Conservation (phyloP, 2,113 vertebrate genomes). For the Phycodurus eques region DNA sequence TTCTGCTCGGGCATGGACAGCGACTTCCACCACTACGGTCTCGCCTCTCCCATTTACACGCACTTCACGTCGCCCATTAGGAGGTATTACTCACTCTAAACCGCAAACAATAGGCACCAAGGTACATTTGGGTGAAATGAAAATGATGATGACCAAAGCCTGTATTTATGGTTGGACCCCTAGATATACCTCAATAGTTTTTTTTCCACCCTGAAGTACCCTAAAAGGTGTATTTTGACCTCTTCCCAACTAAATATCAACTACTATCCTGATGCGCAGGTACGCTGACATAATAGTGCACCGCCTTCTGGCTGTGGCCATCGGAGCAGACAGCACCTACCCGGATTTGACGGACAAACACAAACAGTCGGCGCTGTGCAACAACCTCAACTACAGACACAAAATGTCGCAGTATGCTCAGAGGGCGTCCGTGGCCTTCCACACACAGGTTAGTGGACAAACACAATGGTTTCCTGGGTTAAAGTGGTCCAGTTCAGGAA, state of each 20-base stretch:
- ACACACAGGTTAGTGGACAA: constrained; percentile 83
- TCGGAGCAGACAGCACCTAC: constrained; percentile 88
- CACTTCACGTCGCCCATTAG: constrained; percentile 98
- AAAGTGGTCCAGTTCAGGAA: not conserved
- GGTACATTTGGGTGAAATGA: too few relatives aligned
- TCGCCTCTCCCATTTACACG: constrained; percentile 95
- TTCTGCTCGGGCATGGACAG: constrained; percentile 98
- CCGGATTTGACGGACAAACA: constrained; percentile 93
- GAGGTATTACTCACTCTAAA: constrained; percentile 74
- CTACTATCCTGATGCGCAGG: constrained; percentile 55
- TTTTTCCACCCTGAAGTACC: not conserved
- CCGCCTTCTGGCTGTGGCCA: constrained; percentile 87
- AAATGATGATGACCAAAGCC: too few relatives aligned
- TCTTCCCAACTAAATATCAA: not conserved
- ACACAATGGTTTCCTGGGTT: not conserved
- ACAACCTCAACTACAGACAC: constrained; percentile 95
- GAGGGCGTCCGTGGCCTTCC: constrained; percentile 91
- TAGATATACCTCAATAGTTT: too few relatives aligned
- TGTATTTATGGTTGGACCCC: too few relatives aligned
- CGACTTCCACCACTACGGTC: constrained; percentile 95
- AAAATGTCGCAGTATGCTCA: constrained; percentile 99
- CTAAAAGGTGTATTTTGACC: not conserved
- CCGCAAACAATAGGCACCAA: not conserved
- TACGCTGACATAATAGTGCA: constrained; percentile 97
- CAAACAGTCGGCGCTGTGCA: constrained; percentile 86